These are phyloP conservation scores for Parasteatoda tepidariorum DNA, from an alignment of 1,140 invertebrate species.

Conservation along the genomic window DNA sequence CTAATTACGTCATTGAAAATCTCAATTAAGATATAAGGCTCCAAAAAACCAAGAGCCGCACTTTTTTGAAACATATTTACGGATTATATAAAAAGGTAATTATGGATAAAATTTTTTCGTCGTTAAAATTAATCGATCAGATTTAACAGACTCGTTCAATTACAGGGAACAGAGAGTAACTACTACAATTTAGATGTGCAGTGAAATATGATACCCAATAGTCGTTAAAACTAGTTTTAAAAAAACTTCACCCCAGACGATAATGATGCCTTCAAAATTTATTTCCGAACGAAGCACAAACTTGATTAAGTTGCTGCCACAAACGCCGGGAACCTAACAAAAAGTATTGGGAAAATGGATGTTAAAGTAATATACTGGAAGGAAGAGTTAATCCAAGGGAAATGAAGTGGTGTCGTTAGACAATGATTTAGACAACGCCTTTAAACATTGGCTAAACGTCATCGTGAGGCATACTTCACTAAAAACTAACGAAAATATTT, in stretches of 20 bases:
- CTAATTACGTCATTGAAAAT: no score
- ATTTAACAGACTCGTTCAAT: neutral
- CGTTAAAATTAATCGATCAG: neutral
- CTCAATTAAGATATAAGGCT: neutral
- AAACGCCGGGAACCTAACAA: neutral
- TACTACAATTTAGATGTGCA: neutral
- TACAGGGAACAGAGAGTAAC: neutral
- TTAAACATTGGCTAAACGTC: no score
- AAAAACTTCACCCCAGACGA: neutral
- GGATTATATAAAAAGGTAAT: neutral
- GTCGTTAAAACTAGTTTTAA: slow-evolving; percentile 1
- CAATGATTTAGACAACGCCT: slow-evolving; percentile 55
- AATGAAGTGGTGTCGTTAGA: slow-evolving; percentile 17
- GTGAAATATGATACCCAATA: slow-evolving; percentile 10
- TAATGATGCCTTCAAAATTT: slow-evolving; percentile 44
- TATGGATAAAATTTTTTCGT: neutral
- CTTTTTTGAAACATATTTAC: neutral
- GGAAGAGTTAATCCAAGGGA: slow-evolving; percentile 31
- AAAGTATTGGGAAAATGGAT: slow-evolving; percentile 2
- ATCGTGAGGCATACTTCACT: no score
- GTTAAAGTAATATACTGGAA: slow-evolving; percentile 39
- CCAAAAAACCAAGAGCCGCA: neutral
- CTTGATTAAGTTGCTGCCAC: slow-evolving; percentile 37
- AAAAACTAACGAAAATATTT: no score
- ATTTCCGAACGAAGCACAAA: neutral